Evolutionary conservation across 92 coral and sea anemone genomes (phyloP), one percentile per base, ranked within the genome.

Genomic region (Galaxea fascicularis): DNA sequence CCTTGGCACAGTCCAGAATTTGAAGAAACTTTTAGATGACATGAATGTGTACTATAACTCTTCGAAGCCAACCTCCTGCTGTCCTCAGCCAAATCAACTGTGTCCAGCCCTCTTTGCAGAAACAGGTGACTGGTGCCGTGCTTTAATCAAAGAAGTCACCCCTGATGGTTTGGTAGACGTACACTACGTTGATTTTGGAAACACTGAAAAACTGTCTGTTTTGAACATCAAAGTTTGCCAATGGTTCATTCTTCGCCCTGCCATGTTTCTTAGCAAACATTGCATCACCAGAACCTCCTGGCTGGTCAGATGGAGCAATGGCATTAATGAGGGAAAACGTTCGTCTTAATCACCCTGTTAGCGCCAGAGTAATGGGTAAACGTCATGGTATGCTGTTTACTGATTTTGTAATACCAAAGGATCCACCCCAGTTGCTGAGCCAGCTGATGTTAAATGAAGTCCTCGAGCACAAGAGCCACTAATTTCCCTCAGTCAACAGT

Each of bases 161-260:
- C 65, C 88, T 7, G 87, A 91, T 31, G 87, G 81, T 21, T 39
- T 71, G n/a, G 79, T 83, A 0, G 62, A 73, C 0, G 85, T 92
- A 41, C 90, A 86, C 52, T 92, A 89, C 31, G 97, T 96, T 56
- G 99, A 96, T 80, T 96, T 80, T 67, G 99, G 99, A 16, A 92
- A 92, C 85, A 79, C 78, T 29, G 96, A 86, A 71, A 51, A 78
- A 51, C 69, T 92, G 22, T 77, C 87, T 4, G 82, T 82, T 35
- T 78, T 92, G 1, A 88, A 81, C 14, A 76, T 91, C 25, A 86
- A 92, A 57, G 71, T 93, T 96, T 35, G 71, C 60, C 14, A 58
- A 78, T 24, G 78, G 62, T 29, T 91, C 96, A 1, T 89, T 89
- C 87, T 93, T 92, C 73, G 98, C 98, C 17, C 27, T 96, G 16